Evolutionary conservation across 2,888 invertebrate species (phyloP).

Genomic region (Ptychoptera albimana): DNA sequence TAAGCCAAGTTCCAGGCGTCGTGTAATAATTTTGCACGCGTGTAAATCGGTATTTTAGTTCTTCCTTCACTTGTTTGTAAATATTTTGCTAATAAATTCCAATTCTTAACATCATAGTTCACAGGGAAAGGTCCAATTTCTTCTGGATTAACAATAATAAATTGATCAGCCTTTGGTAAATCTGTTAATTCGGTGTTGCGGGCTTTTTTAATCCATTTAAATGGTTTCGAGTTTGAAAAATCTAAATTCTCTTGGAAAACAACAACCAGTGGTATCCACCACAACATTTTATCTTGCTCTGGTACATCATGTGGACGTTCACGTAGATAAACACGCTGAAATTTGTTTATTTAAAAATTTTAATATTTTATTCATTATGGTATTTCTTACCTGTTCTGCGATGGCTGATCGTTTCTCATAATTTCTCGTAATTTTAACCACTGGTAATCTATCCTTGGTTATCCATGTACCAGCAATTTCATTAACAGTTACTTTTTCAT

Average conservation of each 20-base stretch:
- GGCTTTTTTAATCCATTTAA: constrained; percentile 45
- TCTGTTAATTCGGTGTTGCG: constrained; percentile 36
- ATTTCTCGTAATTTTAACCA: constrained; percentile 52
- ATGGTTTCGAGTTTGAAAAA: constrained; percentile 39
- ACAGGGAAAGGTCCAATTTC: constrained; percentile 75
- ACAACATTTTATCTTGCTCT: constrained; percentile 49
- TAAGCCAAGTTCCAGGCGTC: constrained; percentile 67
- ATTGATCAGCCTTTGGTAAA: constrained; percentile 40
- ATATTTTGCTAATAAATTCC: constrained; percentile 54
- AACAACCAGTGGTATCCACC: constrained; percentile 59
- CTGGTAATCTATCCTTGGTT: constrained; percentile 60
- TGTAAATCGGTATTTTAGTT: constrained; percentile 47
- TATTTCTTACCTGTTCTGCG: constrained; percentile 24
- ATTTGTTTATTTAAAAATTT: constrained; percentile 9
- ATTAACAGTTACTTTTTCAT: constrained; percentile 39
- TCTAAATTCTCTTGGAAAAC: constrained; percentile 40
- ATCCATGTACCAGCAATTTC: constrained; percentile 72
- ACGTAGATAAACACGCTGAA: constrained; percentile 49
- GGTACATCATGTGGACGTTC: constrained; percentile 58
- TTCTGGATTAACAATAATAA: constrained; percentile 67
- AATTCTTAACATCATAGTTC: constrained; percentile 62
- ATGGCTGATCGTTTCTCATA: constrained; percentile 44
- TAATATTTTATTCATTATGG: not conserved
- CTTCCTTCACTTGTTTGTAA: constrained; percentile 39
- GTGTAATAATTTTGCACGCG: constrained; percentile 57